These are phyloP conservation scores for Vireo altiloquus DNA, from an alignment of 2,113 vertebrate species.

Conservation along the genomic window DNA sequence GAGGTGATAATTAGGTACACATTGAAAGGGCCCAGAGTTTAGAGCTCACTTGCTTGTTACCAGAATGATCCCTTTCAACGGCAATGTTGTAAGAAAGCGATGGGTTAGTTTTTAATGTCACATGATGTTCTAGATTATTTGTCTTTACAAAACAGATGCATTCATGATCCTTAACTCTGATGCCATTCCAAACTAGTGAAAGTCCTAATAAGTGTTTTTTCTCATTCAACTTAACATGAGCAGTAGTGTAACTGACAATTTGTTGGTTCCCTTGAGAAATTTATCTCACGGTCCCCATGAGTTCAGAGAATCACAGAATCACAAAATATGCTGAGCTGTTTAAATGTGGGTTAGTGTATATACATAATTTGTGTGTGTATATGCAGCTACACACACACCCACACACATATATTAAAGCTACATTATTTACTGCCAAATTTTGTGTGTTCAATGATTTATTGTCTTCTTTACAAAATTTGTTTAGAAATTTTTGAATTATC, in stretches of 20 bases:
- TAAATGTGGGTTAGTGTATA: not conserved
- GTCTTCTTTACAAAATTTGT: not conserved
- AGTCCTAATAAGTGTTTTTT: not conserved
- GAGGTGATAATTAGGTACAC: not conserved
- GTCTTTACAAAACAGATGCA: not conserved
- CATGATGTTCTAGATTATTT: not conserved
- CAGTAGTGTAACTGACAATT: not conserved
- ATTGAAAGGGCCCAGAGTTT: not conserved
- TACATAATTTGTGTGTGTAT: not conserved
- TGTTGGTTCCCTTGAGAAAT: not conserved
- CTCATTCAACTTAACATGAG: not conserved
- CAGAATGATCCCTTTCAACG: not conserved
- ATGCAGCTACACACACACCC: not conserved
- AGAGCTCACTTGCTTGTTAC: not conserved
- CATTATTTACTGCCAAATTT: not conserved
- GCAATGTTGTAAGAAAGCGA: not conserved
- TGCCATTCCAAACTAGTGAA: not conserved
- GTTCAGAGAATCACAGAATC: not conserved
- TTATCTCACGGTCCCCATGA: not conserved
- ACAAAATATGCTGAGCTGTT: not conserved
- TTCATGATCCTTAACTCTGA: not conserved
- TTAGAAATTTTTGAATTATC: not conserved
- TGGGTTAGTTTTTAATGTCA: not conserved
- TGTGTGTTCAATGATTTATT: not conserved
- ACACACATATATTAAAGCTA: not conserved